Evolutionary conservation across 2,797 vertebrate genomes (phyloP).

Genomic region (Scolopax rusticola): DNA sequence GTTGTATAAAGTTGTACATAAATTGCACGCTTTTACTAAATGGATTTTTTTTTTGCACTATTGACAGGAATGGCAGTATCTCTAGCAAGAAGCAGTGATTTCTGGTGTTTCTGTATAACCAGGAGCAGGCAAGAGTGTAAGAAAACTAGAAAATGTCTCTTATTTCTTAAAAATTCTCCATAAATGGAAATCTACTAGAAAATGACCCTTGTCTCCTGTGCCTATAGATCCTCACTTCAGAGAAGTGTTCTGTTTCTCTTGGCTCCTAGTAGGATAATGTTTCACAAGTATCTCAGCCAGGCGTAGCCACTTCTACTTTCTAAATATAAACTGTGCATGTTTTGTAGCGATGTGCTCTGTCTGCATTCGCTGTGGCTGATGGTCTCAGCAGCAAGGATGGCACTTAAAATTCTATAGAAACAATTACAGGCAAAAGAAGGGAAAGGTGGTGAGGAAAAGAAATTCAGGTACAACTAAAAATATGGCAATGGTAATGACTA

Average conservation of each 20-base stretch:
- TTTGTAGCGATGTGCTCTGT: neutral
- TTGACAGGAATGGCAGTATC: neutral
- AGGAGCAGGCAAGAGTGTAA: neutral
- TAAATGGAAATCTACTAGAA: neutral
- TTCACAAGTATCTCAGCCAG: neutral
- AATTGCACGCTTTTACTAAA: neutral
- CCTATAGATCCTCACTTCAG: neutral
- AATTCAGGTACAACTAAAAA: neutral
- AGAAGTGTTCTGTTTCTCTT: neutral
- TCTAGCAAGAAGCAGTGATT: neutral
- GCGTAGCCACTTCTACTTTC: neutral
- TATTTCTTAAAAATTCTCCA: neutral
- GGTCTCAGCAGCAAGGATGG: neutral
- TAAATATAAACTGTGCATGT: neutral
- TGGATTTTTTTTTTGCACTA: neutral
- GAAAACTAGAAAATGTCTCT: neutral
- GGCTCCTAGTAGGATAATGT: neutral
- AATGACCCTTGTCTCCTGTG: neutral
- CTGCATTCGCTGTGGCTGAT: neutral
- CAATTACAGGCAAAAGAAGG: neutral
- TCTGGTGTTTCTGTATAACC: neutral
- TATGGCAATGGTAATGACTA: accelerated
- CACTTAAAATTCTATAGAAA: neutral
- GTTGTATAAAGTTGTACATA: neutral
- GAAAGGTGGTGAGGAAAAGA: neutral